Evolutionary conservation across 2,888 invertebrate genomes (phyloP), one percentile per base, ranked within the genome.

Genomic region (Acronicta aceris): DNA sequence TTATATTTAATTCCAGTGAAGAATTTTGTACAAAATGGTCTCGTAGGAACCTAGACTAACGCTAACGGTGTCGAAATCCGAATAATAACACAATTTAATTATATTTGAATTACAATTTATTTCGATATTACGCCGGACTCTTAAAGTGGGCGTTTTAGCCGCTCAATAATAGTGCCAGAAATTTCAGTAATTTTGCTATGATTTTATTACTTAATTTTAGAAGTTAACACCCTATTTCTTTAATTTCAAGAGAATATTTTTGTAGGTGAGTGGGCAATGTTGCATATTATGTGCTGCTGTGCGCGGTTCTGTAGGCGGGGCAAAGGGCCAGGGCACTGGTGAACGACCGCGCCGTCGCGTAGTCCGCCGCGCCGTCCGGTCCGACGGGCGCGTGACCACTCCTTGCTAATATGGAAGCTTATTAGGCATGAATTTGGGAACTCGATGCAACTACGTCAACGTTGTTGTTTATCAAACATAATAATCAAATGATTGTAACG

Each of bases 281-380:
- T 61, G 55, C 27, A 60, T 42, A 40, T 21, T 3, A 21, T 33
- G 33, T 10, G 38, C 38, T 38, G n/a, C 0, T 13, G 36, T 36
- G 7, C 73, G 73, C 58, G 50, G 72, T 78, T 65, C 77, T 72
- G 81, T 84, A 84, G 82, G 81, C 82, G 83, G 84, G 81, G 82
- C 83, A 81, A 84, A 86, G 86, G 86, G 84, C 84, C 81, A 78
- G 72, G 72, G 66, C 60, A 64, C 78, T 86, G 86, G 87, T 88
- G 87, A 89, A 87, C 87, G 87, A 88, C 87, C 87, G 84, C 84
- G 74, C 62, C 65, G 66, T 54, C 50, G 59, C 69, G 57, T 45
- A 52, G 71, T 53, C 42, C 79, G 67, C 46, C 77, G 68, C 69
- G 62, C 67, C 66, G 76, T 79, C 78, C 78, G 81, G 74, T 79